Base-by-base conservation (phyloP, 2,113 vertebrate species). In the Odobenus rosmarus region DNA sequence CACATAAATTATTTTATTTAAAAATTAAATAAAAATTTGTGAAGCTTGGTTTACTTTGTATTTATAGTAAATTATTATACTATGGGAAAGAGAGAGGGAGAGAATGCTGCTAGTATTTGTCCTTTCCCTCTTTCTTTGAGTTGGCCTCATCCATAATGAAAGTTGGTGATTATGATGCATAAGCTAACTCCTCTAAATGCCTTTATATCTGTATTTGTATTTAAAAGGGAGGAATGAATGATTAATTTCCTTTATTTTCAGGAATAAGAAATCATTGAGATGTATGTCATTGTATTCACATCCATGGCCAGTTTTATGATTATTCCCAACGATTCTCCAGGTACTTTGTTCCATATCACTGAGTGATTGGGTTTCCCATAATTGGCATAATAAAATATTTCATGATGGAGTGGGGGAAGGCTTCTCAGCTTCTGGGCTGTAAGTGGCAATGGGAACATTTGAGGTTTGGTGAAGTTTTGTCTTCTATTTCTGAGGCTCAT, bases 101-200 rank as follows among this genome's bases (percentile, higher is more conserved):
- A n/a, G 31, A 97, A 94, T 96, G 91, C 18, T 76, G n/a, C 57
- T 72, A 93, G 59, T n/a, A 93, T 97, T 97, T 94, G 80, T 88
- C 95, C 95, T 97, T 97, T 62, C 88, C 39, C 97, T 97, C 84
- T 97, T 92, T 90, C 86, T 94, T 94, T 90, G 96, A 74, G 36
- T 71, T 97, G 97, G 93, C 90, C 92, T 85, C 85, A 53, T 61
- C 28, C 3, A n/a, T 83, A 96, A 88, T 86, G 55, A 93, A 96
- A 90, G n/a, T 46, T 93, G 67, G 53, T 95, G 83, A 89, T 90
- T 92, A 77, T 61, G 14, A 83, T 64, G 19, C 26, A 92, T 59
- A 81, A 21, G 36, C 33, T 90, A 92, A 83, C 12, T 83, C 21
- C 7, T 93, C 16, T 84, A 95, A 95, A 86, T 76, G 15, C 42